Evolutionary conservation across 2,113 vertebrate species (phyloP).

Genomic region (Monopterus albus): DNA sequence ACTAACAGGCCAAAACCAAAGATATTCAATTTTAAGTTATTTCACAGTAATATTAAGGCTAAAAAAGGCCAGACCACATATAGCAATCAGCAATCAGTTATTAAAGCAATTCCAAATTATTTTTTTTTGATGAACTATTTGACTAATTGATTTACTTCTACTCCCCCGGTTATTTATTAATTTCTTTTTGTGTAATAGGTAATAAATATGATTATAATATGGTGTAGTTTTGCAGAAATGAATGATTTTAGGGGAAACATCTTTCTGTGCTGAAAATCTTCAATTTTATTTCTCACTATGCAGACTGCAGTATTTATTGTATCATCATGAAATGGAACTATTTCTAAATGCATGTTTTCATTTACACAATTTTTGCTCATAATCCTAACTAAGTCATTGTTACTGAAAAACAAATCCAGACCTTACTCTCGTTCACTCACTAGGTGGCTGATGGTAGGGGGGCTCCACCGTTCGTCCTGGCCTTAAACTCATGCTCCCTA

Average conservation of each 20-base stretch:
- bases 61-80: not conserved
- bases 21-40: not conserved
- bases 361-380: not conserved
- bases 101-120: not conserved
- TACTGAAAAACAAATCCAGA: slow-evolving; percentile 20
- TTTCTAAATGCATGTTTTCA: not conserved
- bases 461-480: slow-evolving; percentile 26
- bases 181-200: too few species aligned
- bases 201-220: not conserved
- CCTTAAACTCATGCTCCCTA: slow-evolving; percentile 64
- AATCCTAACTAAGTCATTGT: slow-evolving; percentile 1
- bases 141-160: not conserved
- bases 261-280: too few species aligned
- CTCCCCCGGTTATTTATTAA: too few species aligned
- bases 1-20: not conserved
- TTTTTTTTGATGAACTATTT: not conserved
- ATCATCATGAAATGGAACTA: not conserved
- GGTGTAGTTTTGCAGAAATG: not conserved
- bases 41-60: too few species aligned
- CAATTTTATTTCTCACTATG: not conserved
- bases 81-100: too few species aligned
- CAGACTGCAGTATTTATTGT: not conserved
- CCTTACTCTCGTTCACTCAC: slow-evolving; percentile 17
- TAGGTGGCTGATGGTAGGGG: slow-evolving; percentile 17
- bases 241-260: too few species aligned